Base-by-base conservation (phyloP, 2,797 vertebrate genomes). In the Argya squamiceps region DNA sequence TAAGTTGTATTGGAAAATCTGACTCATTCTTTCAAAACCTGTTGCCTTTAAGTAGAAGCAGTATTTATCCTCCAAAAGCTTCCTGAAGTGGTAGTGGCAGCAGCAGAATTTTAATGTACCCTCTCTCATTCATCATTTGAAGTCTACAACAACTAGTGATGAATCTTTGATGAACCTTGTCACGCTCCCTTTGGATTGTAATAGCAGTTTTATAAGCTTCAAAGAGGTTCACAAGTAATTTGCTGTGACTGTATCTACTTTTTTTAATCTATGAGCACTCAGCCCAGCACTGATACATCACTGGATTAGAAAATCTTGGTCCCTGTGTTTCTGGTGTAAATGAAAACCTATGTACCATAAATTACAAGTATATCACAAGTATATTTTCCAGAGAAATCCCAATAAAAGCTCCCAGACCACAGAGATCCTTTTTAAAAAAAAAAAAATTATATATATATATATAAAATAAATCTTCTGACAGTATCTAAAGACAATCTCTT, bases 111-210 rank as follows among this genome's bases (percentile, higher is more conserved):
- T 94, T 92, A 95, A 94, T 84, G 77, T 65, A 46, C 36, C 58
- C 84, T 93, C 43, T 79, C 80, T 84, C 85, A 74, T 82, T 95
- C 88, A 82, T 90, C 74, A 88, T 74, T 88, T 62, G 81, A 92
- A 92, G 37, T 53, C 80, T 96, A 62, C 80, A 83, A 65, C 65
- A 83, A 68, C 47, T 71, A 84, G 70, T 1, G 1, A 79, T 94
- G 81, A 94, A 92, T 94, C 56, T 93, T 89, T 92, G 81, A 94
- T 93, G 95, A 90, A 70, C 86, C 71, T 77, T 92, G 86, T 94
- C 84, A 89, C 34, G 44, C 71, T 88, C 65, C 39, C 79, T 89
- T 92, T 3, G 11, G n/a, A 81, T 43, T 80, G 15, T 91, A 84
- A 71, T 47, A 83, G 82, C 46, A 83, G 32, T 89, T 94, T 81